Evolutionary conservation across 2,888 invertebrate species (phyloP), one percentile per base, ranked within the genome.

Genomic region (Encarsia formosa): DNA sequence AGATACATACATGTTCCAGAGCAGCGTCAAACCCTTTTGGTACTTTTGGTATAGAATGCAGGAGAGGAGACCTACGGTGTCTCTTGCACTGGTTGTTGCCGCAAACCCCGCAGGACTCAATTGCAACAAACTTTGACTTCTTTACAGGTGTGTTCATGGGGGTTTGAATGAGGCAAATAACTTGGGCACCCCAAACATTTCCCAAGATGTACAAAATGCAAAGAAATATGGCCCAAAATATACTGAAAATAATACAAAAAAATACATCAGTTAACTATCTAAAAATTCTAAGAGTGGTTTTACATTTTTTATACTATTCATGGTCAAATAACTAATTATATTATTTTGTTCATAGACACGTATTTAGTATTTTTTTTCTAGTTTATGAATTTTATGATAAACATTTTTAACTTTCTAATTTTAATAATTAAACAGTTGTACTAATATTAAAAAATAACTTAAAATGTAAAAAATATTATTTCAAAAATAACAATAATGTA

Each of bases 21-120:
- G 88, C 84, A 63, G 78, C 76, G 72, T 91, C 88, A 51, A 91
- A 77, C 65, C 86, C 84, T 66, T 82, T 79, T 51, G 85, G 83
- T 64, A 91, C 67, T 61, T 70, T 70, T 18, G 57, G 49, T 8
- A 70, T 61, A 53, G 66, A 64, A 42, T 65, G 63, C 24, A 63
- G 65, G 51, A 69, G 63, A 4, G 63, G 54, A 23, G 62, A 58
- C 5, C 62, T 63, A 19, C 63, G 63, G 37, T 72, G 71, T 23
- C 73, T 65, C 32, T 67, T 69, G 43, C 73, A 73, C 3, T 61
- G 57, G 44, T 64, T 61, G 26, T 67, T 67, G 24, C 66, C 65
- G 35, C 73, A 73, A 18, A 72, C 67, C 4, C 61, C 62, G 49
- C 73, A 73, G 1, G 57, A 61, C 23, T 65, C 57, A 42, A 58